Percentiles rank a stretch among this genome's conserved stretches.
These are phyloP conservation scores for Apantesis nais DNA, from an alignment of 2,888 invertebrate genomes.

Conservation along the genomic window DNA sequence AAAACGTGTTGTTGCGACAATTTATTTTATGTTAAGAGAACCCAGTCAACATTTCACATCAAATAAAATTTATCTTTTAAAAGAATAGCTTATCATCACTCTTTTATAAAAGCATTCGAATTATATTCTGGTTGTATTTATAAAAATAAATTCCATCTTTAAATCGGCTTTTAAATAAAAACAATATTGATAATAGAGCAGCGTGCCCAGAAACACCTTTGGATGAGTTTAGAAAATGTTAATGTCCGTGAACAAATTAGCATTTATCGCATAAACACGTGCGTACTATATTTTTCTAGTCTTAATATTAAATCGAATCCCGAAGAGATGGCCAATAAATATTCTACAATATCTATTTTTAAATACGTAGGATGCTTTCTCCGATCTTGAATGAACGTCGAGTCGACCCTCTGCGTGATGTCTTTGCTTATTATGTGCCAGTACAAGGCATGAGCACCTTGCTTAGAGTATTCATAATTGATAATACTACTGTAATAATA, in stretches of 20 bases:
- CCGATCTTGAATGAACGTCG: conserved; percentile 82
- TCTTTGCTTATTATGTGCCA: conserved; percentile 63
- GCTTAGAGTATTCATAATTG: conserved; percentile 19
- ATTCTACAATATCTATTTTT: conserved; percentile 82
- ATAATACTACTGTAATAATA: background rate
- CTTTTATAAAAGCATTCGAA: background rate
- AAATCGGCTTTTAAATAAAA: conserved; percentile 3
- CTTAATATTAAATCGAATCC: conserved; percentile 82
- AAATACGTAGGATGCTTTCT: conserved; percentile 82
- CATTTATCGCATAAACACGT: conserved; percentile 65
- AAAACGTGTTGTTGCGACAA: background rate
- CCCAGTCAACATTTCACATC: conserved; percentile 2
- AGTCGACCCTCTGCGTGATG: conserved; percentile 80
- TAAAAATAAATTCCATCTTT: background rate
- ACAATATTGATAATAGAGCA: conserved; percentile 5
- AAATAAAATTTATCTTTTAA: background rate
- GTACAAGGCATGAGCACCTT: conserved; percentile 44
- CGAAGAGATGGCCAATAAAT: conserved; percentile 81
- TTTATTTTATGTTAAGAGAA: background rate
- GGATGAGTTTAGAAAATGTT: conserved; percentile 40
- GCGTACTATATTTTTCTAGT: conserved; percentile 77
- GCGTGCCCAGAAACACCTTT: conserved; percentile 18
- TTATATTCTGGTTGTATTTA: background rate
- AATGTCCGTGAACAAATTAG: conserved; percentile 60
- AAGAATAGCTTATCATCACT: background rate